Percentiles rank a stretch among this genome's conserved stretches.
These are phyloP conservation scores for Tetranychus urticae DNA, from an alignment of 1,140 invertebrate species.

Conservation along the genomic window DNA sequence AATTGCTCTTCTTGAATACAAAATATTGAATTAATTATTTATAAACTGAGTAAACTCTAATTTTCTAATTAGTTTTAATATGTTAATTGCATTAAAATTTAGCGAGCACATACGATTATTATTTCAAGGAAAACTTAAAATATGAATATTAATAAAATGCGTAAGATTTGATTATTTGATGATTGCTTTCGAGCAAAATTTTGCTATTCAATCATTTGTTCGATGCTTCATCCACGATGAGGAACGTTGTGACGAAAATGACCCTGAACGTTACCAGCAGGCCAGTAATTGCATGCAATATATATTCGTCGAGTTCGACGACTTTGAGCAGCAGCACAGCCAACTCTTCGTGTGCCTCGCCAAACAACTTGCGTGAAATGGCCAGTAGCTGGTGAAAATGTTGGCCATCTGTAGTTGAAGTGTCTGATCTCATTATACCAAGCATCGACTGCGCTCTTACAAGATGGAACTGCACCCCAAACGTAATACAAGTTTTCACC, in stretches of 20 bases:
- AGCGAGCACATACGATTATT: no score
- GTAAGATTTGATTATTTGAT: no score
- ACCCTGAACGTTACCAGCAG: constrained; percentile 47
- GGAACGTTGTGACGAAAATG: constrained; percentile 44
- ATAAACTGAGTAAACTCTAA: no score
- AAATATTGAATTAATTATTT: no score
- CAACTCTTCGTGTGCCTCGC: constrained; percentile 46
- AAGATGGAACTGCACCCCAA: neutral
- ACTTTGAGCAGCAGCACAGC: constrained; percentile 51
- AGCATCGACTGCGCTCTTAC: neutral
- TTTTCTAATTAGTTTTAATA: no score
- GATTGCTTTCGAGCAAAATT: no score
- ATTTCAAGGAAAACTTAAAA: no score
- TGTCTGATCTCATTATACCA: constrained; percentile 4
- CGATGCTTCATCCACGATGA: no score
- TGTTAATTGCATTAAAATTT: no score
- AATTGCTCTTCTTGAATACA: no score
- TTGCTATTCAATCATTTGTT: no score
- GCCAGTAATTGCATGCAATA: constrained; percentile 40
- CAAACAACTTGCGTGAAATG: constrained; percentile 79
- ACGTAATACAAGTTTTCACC: constrained; percentile 3
- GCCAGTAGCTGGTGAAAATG: constrained; percentile 22
- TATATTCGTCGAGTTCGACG: constrained; percentile 14
- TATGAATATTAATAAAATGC: no score
- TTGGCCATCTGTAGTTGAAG: neutral